These are phyloP conservation scores for Leucosticte australis DNA, from an alignment of 2,113 vertebrate genomes.

Conservation along the genomic window DNA sequence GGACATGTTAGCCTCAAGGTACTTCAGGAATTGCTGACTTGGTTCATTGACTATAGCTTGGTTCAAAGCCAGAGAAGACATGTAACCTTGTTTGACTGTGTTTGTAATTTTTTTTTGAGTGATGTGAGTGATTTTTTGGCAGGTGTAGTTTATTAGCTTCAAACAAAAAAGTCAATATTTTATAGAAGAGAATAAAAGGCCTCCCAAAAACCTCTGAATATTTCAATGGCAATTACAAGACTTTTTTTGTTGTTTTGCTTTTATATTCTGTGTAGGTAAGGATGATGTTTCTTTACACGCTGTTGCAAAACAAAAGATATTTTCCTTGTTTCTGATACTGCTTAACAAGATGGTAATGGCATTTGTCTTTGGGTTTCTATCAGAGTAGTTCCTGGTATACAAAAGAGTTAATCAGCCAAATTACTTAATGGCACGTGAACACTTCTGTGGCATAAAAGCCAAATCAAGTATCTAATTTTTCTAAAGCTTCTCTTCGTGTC, in stretches of 20 bases:
- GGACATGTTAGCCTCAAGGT: background rate
- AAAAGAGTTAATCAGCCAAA: background rate
- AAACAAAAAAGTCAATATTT: background rate
- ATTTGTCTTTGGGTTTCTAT: background rate
- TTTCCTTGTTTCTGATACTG: background rate
- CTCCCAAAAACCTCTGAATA: background rate
- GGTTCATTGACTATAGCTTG: background rate
- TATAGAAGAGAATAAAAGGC: background rate
- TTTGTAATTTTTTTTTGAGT: background rate
- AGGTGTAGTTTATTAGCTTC: background rate
- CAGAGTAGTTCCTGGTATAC: background rate
- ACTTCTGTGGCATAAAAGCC: background rate
- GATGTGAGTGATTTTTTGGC: background rate
- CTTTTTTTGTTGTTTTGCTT: background rate
- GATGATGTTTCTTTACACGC: background rate
- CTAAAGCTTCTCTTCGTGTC: background rate
- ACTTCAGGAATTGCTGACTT: background rate
- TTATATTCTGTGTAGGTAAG: background rate
- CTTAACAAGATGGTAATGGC: background rate
- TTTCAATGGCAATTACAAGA: background rate
- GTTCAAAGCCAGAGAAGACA: background rate
- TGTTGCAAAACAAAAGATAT: background rate
- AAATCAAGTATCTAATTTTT: background rate
- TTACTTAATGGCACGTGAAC: background rate
- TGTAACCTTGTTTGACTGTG: background rate